These are phyloP conservation scores for Andrena camellia DNA, from an alignment of 2,888 invertebrate genomes.

Conservation along the genomic window DNA sequence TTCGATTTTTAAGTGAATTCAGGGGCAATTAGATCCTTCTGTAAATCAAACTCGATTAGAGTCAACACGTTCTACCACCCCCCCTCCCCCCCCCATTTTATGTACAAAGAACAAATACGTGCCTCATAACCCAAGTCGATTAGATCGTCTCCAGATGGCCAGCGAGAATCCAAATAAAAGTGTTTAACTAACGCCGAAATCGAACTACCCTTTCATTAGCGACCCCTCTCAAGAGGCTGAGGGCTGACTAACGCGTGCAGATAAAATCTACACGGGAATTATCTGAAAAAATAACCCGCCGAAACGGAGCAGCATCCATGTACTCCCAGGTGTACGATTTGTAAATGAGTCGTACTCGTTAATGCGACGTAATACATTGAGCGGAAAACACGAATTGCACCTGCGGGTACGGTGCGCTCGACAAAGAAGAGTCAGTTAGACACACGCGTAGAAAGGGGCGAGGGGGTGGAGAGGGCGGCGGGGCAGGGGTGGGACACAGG, in stretches of 20 bases:
- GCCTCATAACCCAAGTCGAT: background rate
- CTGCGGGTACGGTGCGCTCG: slow-evolving; percentile 55
- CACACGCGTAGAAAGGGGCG: slow-evolving; percentile 29
- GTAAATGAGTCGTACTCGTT: slow-evolving; percentile 67
- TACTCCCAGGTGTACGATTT: slow-evolving; percentile 59
- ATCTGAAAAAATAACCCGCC: slow-evolving; percentile 12
- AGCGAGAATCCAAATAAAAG: background rate
- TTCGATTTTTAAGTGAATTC: too few relatives aligned
- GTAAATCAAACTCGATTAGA: too few relatives aligned
- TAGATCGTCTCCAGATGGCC: background rate
- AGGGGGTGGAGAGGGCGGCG: background rate
- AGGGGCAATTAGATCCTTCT: too few relatives aligned
- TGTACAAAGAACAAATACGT: too few relatives aligned
- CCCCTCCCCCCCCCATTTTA: too few relatives aligned
- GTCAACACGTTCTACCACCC: too few relatives aligned
- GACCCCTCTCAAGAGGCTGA: slow-evolving; percentile 1
- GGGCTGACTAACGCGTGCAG: background rate
- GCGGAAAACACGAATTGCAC: slow-evolving; percentile 61
- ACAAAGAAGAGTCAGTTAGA: slow-evolving; percentile 58
- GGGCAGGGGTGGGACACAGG: slow-evolving; percentile 23
- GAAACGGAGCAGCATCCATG: slow-evolving; percentile 1
- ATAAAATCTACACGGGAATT: slow-evolving; percentile 40
- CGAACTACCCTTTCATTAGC: background rate
- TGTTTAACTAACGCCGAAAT: background rate
- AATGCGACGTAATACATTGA: slow-evolving; percentile 65